phyloP scores from a whole-genome alignment of 1,140 invertebrate species.

The Oryzaephilus surinamensis region DNA sequence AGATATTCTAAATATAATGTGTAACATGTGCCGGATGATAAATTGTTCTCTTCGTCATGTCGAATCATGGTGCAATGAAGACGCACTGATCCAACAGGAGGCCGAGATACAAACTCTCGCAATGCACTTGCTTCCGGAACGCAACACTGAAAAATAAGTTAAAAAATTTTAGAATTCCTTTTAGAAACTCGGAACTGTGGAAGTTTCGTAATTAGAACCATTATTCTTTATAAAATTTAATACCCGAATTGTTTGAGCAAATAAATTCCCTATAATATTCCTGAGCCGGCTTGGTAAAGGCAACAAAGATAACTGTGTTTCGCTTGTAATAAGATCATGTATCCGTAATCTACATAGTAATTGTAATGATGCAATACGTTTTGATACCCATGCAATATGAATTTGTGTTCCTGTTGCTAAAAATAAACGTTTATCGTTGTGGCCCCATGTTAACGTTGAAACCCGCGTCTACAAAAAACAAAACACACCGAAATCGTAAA shows the following conservation, averaged over 20 bases:
- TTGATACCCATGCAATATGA: conserved; percentile 87
- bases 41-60: conserved; percentile 69
- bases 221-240: conserved; percentile 20
- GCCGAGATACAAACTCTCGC: conserved; percentile 85
- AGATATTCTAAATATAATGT: conserved; percentile 94
- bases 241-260: conserved; percentile 91
- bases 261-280: conserved; percentile 75
- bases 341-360: conserved; percentile 70
- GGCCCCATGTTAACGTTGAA: conserved; percentile 92
- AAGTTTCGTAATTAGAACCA: no score
- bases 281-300: conserved; percentile 78
- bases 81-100: conserved; percentile 71
- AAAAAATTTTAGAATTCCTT: conserved; percentile 1
- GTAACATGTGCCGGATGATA: conserved; percentile 67
- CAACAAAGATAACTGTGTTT: conserved; percentile 52
- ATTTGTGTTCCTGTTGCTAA: conserved; percentile 80
- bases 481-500: not conserved
- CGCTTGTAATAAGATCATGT: conserved; percentile 47
- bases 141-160: conserved; percentile 61
- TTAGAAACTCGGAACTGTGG: no score
- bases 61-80: conserved; percentile 95
- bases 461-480: conserved; percentile 57
- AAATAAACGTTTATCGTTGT: conserved; percentile 90
- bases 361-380: conserved; percentile 80
- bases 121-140: conserved; percentile 81